Percentiles rank a stretch among this genome's conserved stretches.
Conservation (phyloP, 1,140 invertebrate species). For the Sesamia nonagrioides region DNA sequence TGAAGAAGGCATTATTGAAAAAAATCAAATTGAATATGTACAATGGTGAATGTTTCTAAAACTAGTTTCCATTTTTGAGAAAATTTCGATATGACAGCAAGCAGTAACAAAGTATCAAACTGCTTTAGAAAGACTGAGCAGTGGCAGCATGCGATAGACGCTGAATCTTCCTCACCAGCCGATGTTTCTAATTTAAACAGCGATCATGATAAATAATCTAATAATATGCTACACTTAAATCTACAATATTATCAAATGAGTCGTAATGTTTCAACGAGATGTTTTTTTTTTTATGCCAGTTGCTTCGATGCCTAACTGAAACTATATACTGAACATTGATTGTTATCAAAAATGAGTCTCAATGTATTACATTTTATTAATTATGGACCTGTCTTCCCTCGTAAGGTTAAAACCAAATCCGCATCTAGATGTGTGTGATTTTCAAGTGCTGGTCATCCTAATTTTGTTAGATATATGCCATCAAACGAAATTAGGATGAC, state of each 20-base stretch:
- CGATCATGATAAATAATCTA: constrained; percentile 19
- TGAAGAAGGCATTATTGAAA: too few relatives aligned
- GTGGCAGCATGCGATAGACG: constrained; percentile 42
- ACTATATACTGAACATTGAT: neutral
- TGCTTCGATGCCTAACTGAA: constrained; percentile 4
- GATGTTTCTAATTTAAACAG: constrained; percentile 30
- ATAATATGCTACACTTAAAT: constrained; percentile 27
- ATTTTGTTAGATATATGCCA: too few relatives aligned
- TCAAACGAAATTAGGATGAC: too few relatives aligned
- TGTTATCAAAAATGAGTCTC: too few relatives aligned
- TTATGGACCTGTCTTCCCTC: too few relatives aligned
- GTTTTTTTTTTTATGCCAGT: constrained; percentile 7
- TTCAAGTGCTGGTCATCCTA: too few relatives aligned
- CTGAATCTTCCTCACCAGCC: constrained; percentile 26
- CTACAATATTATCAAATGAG: neutral
- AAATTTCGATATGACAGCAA: constrained; percentile 24
- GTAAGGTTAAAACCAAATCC: too few relatives aligned
- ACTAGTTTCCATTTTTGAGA: constrained; percentile 9
- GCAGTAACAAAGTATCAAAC: constrained; percentile 33
- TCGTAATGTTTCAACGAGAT: neutral
- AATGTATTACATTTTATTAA: too few relatives aligned
- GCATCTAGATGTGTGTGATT: too few relatives aligned
- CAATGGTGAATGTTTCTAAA: too few relatives aligned
- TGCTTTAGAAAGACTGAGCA: constrained; percentile 43
- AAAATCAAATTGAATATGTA: too few relatives aligned